phyloP scores from a whole-genome alignment of 2,797 vertebrate species.

The Nothura maculosa region DNA sequence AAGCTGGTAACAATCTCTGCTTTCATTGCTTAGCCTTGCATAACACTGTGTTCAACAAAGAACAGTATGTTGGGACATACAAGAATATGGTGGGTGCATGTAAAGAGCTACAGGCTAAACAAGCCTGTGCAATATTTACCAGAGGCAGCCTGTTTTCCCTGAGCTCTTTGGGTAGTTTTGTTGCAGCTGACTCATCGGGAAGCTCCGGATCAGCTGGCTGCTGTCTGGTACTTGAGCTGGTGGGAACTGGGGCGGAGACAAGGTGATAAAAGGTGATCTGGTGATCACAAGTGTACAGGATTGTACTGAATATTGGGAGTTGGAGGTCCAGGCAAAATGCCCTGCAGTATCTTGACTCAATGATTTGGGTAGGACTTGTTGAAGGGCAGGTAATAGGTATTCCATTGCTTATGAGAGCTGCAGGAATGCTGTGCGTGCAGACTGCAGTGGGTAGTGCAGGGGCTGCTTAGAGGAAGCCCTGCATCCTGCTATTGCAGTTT shows the following conservation, averaged over 20 bases:
- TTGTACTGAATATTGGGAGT: background rate
- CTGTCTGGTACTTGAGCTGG: background rate
- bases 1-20: conserved; percentile 50
- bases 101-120: conserved; percentile 70
- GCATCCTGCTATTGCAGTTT: background rate
- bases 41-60: conserved; percentile 11
- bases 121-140: conserved; percentile 63
- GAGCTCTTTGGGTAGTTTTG: background rate
- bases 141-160: background rate
- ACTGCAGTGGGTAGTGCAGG: background rate
- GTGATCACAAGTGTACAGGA: rapidly evolving
- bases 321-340: background rate
- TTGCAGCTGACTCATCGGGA: background rate
- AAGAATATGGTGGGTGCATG: conserved; percentile 58
- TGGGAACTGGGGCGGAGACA: rapidly evolving
- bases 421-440: background rate
- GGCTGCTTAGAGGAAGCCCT: background rate
- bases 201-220: background rate
- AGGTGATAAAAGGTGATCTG: background rate
- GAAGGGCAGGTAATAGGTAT: background rate
- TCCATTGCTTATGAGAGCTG: background rate
- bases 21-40: conserved; percentile 61
- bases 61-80: conserved; percentile 31
- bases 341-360: background rate
- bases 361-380: background rate